Conservation (phyloP, 2,888 invertebrate species). For the Sipha maydis region DNA sequence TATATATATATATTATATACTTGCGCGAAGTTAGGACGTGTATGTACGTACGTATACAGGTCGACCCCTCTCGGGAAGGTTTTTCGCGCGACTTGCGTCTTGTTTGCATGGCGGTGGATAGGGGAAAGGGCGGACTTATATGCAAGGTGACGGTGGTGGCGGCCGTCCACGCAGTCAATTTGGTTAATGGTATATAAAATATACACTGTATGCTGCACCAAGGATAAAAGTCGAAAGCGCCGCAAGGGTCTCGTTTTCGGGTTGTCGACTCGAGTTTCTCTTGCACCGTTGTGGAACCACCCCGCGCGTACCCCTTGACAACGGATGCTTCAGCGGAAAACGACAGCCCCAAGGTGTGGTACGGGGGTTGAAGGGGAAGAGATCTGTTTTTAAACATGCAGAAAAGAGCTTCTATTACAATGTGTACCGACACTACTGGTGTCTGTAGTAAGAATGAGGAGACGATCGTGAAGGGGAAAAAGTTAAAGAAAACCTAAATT, state of each 20-base stretch:
- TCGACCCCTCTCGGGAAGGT: conserved; percentile 43
- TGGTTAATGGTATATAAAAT: conserved; percentile 51
- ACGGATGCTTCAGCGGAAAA: not conserved
- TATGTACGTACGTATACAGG: conserved; percentile 7
- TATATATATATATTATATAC: not conserved
- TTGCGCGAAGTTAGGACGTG: not conserved
- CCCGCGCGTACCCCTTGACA: not conserved
- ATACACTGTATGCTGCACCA: not conserved
- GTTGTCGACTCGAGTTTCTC: conserved; percentile 58
- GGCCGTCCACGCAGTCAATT: conserved; percentile 52
- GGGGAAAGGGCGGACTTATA: conserved; percentile 1
- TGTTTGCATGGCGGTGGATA: not conserved
- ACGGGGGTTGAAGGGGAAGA: not conserved
- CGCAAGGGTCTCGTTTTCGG: conserved; percentile 50
- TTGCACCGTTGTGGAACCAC: not conserved
- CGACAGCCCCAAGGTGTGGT: not conserved
- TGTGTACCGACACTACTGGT: not conserved
- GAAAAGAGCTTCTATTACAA: not conserved
- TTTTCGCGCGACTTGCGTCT: conserved; percentile 32
- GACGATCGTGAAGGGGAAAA: not conserved
- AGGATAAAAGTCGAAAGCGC: conserved; percentile 30
- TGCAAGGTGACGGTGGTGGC: conserved; percentile 41
- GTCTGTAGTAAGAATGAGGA: not conserved
- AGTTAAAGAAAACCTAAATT: too few species aligned
- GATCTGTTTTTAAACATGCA: not conserved